Conservation (phyloP, 2,113 vertebrate genomes). For the Eulacestoma nigropectus region DNA sequence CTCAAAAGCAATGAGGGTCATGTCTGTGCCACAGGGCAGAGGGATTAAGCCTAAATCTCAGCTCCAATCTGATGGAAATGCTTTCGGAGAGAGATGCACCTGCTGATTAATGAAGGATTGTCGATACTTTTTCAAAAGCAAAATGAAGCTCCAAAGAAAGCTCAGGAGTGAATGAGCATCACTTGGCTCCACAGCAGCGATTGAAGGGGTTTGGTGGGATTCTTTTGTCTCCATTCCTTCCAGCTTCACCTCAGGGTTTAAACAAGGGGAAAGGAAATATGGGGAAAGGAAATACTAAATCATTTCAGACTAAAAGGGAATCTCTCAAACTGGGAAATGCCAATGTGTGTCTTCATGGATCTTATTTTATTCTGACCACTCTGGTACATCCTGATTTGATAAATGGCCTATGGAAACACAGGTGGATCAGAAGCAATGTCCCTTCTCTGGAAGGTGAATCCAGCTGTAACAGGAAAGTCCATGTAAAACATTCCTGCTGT, state of each 20-base stretch:
- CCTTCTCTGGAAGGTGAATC: neutral
- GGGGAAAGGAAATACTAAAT: neutral
- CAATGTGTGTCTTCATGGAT: neutral
- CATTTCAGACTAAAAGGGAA: neutral
- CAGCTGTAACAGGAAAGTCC: neutral
- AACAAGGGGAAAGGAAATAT: neutral
- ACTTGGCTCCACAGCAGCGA: neutral
- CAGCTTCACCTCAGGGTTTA: neutral
- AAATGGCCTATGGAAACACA: neutral
- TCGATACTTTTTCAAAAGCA: neutral
- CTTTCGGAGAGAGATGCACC: neutral
- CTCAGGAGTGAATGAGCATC: neutral
- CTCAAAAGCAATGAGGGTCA: neutral
- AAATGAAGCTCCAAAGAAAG: neutral
- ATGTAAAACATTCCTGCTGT: accelerated
- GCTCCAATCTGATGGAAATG: neutral
- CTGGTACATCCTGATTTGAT: neutral
- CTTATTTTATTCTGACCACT: neutral
- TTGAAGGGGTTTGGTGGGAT: neutral
- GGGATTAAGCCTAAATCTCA: neutral
- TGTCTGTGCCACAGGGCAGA: neutral
- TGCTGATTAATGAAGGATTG: neutral
- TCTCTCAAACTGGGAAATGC: neutral
- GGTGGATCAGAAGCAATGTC: neutral
- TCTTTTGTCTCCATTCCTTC: neutral